Evolutionary conservation across 2,888 invertebrate genomes (phyloP).

Genomic region (Himalopsyche japonica): DNA sequence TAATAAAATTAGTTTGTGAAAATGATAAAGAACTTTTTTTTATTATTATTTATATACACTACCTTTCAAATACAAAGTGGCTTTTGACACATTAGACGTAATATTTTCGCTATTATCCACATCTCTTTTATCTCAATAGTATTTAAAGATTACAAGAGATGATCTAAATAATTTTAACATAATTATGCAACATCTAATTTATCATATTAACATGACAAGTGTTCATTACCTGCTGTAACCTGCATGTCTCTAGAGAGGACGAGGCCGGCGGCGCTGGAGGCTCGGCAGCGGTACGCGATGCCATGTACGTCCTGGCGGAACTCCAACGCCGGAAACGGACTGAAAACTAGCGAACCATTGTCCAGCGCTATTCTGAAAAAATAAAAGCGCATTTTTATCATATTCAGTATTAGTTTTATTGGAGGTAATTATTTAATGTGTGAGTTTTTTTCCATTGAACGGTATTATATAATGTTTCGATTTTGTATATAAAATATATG

Average conservation of each 20-base stretch:
- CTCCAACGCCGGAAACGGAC: slow-evolving; percentile 77
- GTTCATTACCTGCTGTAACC: slow-evolving; percentile 72
- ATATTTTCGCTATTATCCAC: no score
- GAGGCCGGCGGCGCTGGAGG: slow-evolving; percentile 77
- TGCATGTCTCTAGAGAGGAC: slow-evolving; percentile 80
- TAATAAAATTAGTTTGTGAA: no score
- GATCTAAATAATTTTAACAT: neutral
- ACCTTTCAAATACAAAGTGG: no score
- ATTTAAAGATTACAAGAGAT: no score
- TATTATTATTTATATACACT: no score
- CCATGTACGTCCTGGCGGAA: slow-evolving; percentile 82
- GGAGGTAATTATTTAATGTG: no score
- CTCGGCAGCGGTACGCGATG: slow-evolving; percentile 78
- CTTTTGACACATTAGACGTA: no score
- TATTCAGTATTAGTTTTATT: neutral
- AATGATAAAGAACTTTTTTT: no score
- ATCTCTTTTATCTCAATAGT: no score
- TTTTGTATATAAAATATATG: no score
- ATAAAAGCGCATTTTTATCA: neutral
- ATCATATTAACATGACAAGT: slow-evolving; percentile 42
- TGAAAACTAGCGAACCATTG: slow-evolving; percentile 83
- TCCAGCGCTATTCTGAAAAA: slow-evolving; percentile 73
- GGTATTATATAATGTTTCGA: no score
- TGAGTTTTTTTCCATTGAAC: no score
- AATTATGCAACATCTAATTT: neutral